Evolutionary conservation across 2,888 invertebrate species (phyloP).

Genomic region (Congeria kusceri): DNA sequence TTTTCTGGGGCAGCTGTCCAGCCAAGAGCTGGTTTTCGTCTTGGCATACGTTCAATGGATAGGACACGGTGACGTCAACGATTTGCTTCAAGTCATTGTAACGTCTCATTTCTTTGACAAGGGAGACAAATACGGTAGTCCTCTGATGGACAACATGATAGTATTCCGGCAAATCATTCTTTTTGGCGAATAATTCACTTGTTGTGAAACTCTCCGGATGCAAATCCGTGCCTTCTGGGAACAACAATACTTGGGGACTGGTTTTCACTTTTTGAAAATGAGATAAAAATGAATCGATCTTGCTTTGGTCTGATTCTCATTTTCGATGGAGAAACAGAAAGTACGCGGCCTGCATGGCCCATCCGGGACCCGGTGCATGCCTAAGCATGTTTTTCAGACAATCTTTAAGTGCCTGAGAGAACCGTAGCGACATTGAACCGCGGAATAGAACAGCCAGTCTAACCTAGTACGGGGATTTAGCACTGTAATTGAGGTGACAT

Average conservation of each 20-base stretch:
- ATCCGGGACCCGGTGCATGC: constrained; percentile 50
- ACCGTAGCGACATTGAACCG: too few relatives aligned
- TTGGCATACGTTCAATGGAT: constrained; percentile 91
- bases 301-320: constrained; percentile 40
- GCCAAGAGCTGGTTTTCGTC: constrained; percentile 90
- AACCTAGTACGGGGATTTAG: too few relatives aligned
- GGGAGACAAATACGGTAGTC: constrained; percentile 89
- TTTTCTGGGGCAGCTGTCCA: constrained; percentile 91
- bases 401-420: too few relatives aligned
- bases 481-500: too few relatives aligned
- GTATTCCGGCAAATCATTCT: constrained; percentile 89
- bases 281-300: constrained; percentile 32
- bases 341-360: constrained; percentile 59
- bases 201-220: constrained; percentile 89
- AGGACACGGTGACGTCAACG: constrained; percentile 93
- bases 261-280: constrained; percentile 16
- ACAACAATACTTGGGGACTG: constrained; percentile 89
- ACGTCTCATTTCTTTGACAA: constrained; percentile 85
- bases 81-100: constrained; percentile 90
- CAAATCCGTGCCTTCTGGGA: constrained; percentile 95
- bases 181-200: constrained; percentile 90
- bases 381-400: constrained; percentile 50
- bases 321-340: constrained; percentile 55
- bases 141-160: constrained; percentile 93
- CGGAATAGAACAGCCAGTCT: too few relatives aligned